Conservation (phyloP, 2,888 invertebrate genomes). For the Lithophane socia region DNA sequence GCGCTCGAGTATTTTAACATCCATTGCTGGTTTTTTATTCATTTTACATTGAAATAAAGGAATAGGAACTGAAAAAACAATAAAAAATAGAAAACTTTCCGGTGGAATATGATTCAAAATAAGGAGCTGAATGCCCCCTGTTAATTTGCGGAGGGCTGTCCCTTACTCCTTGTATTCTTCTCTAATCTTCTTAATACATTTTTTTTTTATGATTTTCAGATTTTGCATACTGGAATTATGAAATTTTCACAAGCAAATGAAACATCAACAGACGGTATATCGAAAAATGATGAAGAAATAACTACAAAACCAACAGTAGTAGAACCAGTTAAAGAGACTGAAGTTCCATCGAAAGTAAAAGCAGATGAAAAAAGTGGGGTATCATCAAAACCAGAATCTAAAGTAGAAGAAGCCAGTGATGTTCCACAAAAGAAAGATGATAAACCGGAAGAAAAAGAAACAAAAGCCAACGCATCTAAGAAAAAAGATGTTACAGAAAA, state of each 20-base stretch:
- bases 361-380: neutral
- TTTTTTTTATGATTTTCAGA: slow-evolving; percentile 9
- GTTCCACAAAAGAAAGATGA: neutral
- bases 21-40: too few relatives aligned
- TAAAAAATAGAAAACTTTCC: too few relatives aligned
- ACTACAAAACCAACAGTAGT: neutral
- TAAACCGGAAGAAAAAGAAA: neutral
- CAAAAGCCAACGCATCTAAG: neutral
- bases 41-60: too few relatives aligned
- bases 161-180: too few relatives aligned
- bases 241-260: slow-evolving; percentile 13
- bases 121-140: too few relatives aligned
- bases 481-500: neutral
- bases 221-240: slow-evolving; percentile 23
- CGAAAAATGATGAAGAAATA: slow-evolving; percentile 1
- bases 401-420: neutral
- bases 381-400: neutral
- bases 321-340: neutral
- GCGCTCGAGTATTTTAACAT: too few relatives aligned
- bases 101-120: too few relatives aligned
- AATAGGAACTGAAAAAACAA: too few relatives aligned
- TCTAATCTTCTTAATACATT: neutral
- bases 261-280: neutral
- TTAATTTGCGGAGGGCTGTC: too few relatives aligned
- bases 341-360: neutral